Evolutionary conservation across 2,113 vertebrate species (phyloP), one percentile per base, ranked within the genome.

Genomic region (Cyanoderma ruficeps): DNA sequence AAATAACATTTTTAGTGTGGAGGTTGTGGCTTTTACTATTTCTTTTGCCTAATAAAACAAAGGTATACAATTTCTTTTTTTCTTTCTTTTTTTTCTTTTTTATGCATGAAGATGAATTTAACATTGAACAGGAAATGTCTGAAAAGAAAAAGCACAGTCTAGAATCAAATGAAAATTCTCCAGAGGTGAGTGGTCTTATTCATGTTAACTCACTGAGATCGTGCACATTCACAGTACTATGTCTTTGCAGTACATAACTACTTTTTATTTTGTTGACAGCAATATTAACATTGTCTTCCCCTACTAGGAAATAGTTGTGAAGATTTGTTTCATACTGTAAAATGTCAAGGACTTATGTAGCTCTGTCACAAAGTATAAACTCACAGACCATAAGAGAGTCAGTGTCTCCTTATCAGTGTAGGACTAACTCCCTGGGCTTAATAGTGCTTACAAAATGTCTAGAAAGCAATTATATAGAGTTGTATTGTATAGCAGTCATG

Each of bases 131-230:
- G 14, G 89, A 97, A 33, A 25, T 63, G 3, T 76, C 94, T 10
- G 97, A 97, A 57, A 98, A 96, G 77, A 50, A 87, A 3, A 97
- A 97, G 61, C 90, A 67, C 2, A 44, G 33, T 68, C 93, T 94
- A 11, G 97, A 98, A 7, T 96, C 96, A 60, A 91, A 27, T 69
- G 18, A 93, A 24, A 98, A 96, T 60, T 97, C 97, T 79, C 96
- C 97, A 72, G 98, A 98, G 97, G 97, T 97, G 68, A 96, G 97
- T 78, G 20, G 6, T 71, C 24, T 50, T 68, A 53, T 12, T 67
- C 10, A 0, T 50, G 3, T 37, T 70, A 67, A 60, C 37, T 59
- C n/a, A 77, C 37, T 83, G 72, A 63, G 39, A 39, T 50, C 69
- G 25, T 39, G 37, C 24, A 46, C 21, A 6, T 61, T 93, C 41